Evolutionary conservation across 2,113 vertebrate genomes (phyloP).

Genomic region (Callocephalon fimbriatum): DNA sequence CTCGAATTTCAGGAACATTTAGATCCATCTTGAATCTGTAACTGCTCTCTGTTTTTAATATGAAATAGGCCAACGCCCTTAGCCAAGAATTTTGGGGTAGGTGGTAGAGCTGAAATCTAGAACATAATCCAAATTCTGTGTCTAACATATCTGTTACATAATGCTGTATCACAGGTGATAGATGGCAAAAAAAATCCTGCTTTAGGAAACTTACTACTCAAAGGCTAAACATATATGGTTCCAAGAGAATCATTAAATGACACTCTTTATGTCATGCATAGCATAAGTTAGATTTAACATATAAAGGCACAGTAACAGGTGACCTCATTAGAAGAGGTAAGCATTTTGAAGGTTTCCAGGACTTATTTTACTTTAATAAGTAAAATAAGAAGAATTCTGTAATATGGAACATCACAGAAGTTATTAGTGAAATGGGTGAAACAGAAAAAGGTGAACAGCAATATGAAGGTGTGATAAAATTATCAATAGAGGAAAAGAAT

Average conservation of each 20-base stretch:
- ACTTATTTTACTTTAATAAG: neutral
- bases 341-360: neutral
- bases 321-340: neutral
- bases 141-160: neutral
- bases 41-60: neutral
- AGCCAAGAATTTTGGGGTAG: neutral
- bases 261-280: neutral
- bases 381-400: neutral
- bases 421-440: neutral
- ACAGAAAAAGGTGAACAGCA: neutral
- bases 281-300: neutral
- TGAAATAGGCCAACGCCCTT: neutral
- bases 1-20: neutral
- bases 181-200: neutral
- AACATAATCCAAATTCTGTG: neutral
- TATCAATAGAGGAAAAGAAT: neutral
- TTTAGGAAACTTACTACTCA: neutral
- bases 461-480: neutral
- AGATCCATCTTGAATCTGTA: neutral
- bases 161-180: neutral
- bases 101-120: neutral
- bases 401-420: neutral
- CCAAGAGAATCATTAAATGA: neutral
- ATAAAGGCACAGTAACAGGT: neutral
- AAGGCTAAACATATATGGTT: neutral